Evolutionary conservation across 2,797 vertebrate species (phyloP), one percentile per base, ranked within the genome.

Genomic region (Eurystomus glaucurus): DNA sequence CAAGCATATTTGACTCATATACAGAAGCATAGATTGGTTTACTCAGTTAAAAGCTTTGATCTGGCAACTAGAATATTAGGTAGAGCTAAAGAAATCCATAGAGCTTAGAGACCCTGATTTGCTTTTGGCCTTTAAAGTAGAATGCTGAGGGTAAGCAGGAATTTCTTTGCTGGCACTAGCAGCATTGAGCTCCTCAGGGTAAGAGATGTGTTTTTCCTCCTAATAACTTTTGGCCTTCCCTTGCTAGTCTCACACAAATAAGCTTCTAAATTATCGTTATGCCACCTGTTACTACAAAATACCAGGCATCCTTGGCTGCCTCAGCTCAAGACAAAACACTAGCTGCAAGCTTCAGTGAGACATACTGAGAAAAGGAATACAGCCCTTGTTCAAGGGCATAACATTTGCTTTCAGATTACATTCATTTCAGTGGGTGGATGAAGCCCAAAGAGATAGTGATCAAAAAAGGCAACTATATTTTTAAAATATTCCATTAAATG

Each of bases 31-130:
- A 54, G 75, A 50, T 81, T 51, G 41, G 52, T 88, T 95, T 97
- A 88, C 79, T 84, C 65, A 88, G 85, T 91, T 88, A 91, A 96
- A 94, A 85, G 65, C 68, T 86, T 83, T 85, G 52, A 80, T 80
- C 65, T 78, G 41, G 41, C 75, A 78, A n/a, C 45, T 75, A 16
- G 54, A 70, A 17, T 85, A 52, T 39, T 55, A 69, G 23, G 13
- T 18, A 46, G 64, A 65, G 55, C 35, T 92, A 23, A 68, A 91
- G 66, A 29, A 85, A 89, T 66, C 54, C 19, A 8, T 2, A 15
- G 17, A 41, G 22, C 16, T 78, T 75, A 57, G 11, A 9, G 31
- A 69, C 85, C 13, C 48, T 9, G 13, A n/a, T 76, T 82, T 92
- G 29, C 15, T 91, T 91, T 60, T 45, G 68, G 37, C 31, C 21